phyloP scores from a whole-genome alignment of 2,797 vertebrate species.

The Valencia hispanica region DNA sequence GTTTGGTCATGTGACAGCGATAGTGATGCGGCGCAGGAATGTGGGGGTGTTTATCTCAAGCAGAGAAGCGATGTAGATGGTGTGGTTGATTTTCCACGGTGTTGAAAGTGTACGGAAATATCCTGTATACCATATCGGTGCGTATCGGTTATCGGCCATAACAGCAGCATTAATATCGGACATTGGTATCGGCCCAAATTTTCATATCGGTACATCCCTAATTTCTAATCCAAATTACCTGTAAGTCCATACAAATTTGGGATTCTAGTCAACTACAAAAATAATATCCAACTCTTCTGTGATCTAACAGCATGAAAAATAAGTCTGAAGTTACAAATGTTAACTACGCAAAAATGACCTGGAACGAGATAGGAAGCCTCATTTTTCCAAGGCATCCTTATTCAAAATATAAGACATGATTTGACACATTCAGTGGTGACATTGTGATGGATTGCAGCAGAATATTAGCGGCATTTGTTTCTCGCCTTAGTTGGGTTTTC shows the following conservation, averaged over 20 bases:
- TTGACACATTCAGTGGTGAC: neutral
- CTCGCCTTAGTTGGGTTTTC: slow-evolving; percentile 15
- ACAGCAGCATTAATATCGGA: too few species aligned
- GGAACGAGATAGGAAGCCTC: neutral
- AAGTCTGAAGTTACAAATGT: neutral
- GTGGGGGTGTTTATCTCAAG: too few species aligned
- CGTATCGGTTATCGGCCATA: too few species aligned
- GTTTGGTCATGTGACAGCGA: too few species aligned
- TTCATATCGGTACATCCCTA: too few species aligned
- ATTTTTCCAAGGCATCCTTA: neutral
- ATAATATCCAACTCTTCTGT: neutral
- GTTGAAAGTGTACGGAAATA: too few species aligned
- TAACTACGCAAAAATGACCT: neutral
- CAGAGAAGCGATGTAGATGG: too few species aligned
- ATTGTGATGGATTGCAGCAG: neutral
- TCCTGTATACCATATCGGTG: too few species aligned
- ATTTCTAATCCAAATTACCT: neutral
- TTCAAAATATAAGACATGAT: neutral
- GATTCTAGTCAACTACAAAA: neutral
- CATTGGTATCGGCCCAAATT: too few species aligned
- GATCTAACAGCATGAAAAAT: neutral
- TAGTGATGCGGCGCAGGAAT: too few species aligned
- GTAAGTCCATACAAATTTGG: neutral
- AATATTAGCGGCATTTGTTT: slow-evolving; percentile 13
- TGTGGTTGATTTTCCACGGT: too few species aligned